Evolutionary conservation across 2,888 invertebrate species (phyloP).

Genomic region (Leptopilina syphax): DNA sequence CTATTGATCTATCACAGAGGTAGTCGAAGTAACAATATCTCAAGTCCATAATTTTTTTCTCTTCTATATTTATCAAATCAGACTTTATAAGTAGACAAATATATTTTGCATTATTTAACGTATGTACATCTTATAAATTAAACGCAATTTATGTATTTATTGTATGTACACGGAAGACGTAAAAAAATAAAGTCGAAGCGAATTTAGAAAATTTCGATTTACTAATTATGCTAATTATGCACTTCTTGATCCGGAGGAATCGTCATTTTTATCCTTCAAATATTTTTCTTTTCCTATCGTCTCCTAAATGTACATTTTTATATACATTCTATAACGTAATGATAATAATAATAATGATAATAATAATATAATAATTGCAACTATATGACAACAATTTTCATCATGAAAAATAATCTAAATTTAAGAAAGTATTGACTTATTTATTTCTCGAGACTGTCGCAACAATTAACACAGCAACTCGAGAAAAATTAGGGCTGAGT

Average conservation of each 20-base stretch:
- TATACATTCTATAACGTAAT: conserved; percentile 37
- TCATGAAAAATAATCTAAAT: not conserved
- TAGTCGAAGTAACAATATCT: conserved; percentile 27
- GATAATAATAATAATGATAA: not conserved
- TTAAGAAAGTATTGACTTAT: conserved; percentile 34
- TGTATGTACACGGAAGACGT: conserved; percentile 56
- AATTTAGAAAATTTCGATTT: conserved; percentile 58
- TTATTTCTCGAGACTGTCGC: conserved; percentile 28
- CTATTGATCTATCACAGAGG: conserved; percentile 12
- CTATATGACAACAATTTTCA: conserved; percentile 21
- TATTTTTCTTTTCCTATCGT: conserved; percentile 12
- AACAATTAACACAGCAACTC: conserved; percentile 7
- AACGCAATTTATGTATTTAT: conserved; percentile 36
- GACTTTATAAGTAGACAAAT: conserved; percentile 51
- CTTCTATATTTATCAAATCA: conserved; percentile 51
- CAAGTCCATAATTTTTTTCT: not conserved
- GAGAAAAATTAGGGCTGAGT: conserved; percentile 18
- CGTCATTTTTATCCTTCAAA: conserved; percentile 1
- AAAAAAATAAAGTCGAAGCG: conserved; percentile 58
- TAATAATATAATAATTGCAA: too few relatives aligned
- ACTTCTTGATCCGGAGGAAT: conserved; percentile 5
- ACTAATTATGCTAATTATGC: conserved; percentile 43
- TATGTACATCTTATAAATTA: conserved; percentile 45
- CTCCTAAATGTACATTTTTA: conserved; percentile 29
- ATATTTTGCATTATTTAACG: conserved; percentile 43